Conservation (phyloP, 2,888 invertebrate genomes). For the Rambutsinella grinnellia region DNA sequence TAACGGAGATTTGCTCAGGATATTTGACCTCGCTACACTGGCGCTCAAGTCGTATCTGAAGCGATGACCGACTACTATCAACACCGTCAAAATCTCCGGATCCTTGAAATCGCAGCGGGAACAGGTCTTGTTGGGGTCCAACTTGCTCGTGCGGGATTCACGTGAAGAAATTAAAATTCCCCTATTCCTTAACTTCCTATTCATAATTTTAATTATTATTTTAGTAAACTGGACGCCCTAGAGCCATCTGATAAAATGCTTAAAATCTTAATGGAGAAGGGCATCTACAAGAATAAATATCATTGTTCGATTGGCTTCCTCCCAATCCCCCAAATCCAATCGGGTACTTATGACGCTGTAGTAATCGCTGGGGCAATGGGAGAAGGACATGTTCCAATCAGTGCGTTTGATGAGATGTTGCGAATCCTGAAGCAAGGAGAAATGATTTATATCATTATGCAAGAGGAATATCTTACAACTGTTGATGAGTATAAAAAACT, state of each 20-base stretch:
- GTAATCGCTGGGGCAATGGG: conserved; percentile 68
- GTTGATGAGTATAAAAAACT: conserved; percentile 67
- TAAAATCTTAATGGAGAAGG: conserved; percentile 66
- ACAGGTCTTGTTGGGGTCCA: conserved; percentile 68
- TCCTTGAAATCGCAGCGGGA: conserved; percentile 69
- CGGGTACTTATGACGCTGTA: conserved; percentile 66
- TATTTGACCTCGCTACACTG: conserved; percentile 66
- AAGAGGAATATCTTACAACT: conserved; percentile 67
- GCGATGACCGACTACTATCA: conserved; percentile 65
- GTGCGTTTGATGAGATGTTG: conserved; percentile 67
- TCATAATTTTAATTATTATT: conserved; percentile 17
- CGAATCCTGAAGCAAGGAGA: conserved; percentile 67
- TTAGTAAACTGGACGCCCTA: conserved; percentile 67
- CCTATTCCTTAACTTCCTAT: not conserved
- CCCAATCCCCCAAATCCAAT: conserved; percentile 28
- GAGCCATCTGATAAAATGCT: conserved; percentile 68
- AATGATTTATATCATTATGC: conserved; percentile 67
- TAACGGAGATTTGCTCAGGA: no score
- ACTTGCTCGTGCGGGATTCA: conserved; percentile 56
- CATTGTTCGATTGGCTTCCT: conserved; percentile 60
- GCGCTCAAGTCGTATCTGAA: conserved; percentile 67
- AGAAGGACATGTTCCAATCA: conserved; percentile 67
- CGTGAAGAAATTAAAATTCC: conserved; percentile 33
- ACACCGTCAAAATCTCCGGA: conserved; percentile 57
- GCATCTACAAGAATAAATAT: conserved; percentile 66